Percentiles rank a stretch among this genome's conserved stretches.
phyloP scores from a whole-genome alignment of 2,113 vertebrate genomes.

The Cyanoderma ruficeps region DNA sequence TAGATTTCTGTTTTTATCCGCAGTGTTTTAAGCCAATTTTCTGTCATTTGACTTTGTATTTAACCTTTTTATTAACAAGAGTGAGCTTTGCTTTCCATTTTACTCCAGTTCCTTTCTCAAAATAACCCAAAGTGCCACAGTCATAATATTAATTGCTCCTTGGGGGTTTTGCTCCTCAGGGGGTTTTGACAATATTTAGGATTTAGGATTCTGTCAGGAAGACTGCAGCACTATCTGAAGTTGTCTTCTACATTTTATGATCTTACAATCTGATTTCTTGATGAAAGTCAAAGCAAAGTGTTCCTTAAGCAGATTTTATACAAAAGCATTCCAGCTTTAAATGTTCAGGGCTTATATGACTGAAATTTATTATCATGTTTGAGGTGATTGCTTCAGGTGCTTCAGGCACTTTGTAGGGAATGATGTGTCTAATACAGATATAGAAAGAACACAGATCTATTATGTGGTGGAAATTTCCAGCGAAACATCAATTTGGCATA shows the following conservation, averaged over 20 bases:
- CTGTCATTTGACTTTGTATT: not conserved
- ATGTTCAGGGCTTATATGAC: not conserved
- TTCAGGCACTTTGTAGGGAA: not conserved
- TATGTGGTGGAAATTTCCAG: not conserved
- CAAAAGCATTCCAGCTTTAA: not conserved
- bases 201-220: not conserved
- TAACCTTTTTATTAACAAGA: slow-evolving; percentile 9
- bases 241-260: not conserved
- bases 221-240: not conserved
- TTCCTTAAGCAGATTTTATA: not conserved
- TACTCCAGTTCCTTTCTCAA: not conserved
- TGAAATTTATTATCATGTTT: not conserved
- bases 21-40: not conserved
- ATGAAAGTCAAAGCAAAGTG: not conserved
- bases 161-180: not conserved
- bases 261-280: not conserved
- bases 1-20: not conserved
- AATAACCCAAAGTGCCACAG: not conserved
- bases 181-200: not conserved
- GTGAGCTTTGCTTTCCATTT: not conserved
- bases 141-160: not conserved
- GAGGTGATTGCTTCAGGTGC: not conserved
- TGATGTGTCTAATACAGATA: not conserved
- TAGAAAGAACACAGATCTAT: not conserved
- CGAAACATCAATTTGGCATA: not conserved